These are phyloP conservation scores for Lophotis ruficrista DNA, from an alignment of 2,113 vertebrate species.

Conservation along the genomic window DNA sequence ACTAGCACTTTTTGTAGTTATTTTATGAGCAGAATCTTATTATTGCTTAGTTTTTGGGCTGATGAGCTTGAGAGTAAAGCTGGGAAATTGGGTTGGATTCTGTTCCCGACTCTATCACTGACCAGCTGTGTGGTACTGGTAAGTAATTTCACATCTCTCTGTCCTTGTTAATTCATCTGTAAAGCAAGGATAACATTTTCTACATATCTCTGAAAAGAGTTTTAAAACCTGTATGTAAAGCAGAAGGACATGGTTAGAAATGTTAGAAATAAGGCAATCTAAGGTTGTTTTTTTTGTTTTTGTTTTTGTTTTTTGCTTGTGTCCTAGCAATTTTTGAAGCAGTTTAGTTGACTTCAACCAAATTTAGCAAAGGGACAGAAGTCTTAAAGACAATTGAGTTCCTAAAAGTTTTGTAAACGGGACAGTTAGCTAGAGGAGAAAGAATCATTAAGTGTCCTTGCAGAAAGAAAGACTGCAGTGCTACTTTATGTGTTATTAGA, in stretches of 20 bases:
- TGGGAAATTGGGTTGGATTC: background rate
- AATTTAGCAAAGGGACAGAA: background rate
- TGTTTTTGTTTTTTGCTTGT: background rate
- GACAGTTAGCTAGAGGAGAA: background rate
- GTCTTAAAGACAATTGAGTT: background rate
- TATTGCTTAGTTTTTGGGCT: background rate
- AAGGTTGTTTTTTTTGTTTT: no score
- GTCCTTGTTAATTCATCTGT: background rate
- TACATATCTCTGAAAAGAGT: background rate
- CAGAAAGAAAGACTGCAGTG: background rate
- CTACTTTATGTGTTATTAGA: background rate
- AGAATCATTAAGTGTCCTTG: background rate
- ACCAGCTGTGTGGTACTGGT: background rate
- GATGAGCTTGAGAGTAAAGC: background rate
- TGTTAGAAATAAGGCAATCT: background rate
- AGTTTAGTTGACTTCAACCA: background rate
- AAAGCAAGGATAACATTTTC: background rate
- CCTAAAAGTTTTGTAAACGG: background rate
- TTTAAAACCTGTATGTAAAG: background rate
- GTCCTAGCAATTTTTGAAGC: background rate
- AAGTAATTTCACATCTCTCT: background rate
- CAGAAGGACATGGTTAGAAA: background rate
- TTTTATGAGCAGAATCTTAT: background rate
- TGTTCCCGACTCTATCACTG: background rate
- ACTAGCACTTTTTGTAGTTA: background rate